phyloP scores from a whole-genome alignment of 2,888 invertebrate genomes.

The Seira ritae region DNA sequence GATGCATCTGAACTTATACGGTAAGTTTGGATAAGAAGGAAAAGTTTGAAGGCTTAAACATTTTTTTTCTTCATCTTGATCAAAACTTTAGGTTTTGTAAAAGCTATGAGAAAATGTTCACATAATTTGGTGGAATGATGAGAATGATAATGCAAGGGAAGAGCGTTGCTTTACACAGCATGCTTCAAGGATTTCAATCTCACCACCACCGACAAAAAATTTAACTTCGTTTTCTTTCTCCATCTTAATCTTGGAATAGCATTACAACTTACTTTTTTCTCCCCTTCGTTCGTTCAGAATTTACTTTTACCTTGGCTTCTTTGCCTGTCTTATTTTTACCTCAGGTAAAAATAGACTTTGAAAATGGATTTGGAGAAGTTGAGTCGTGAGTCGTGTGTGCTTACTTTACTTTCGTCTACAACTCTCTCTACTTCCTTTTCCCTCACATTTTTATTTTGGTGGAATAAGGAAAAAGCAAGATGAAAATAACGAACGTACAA shows the following conservation, averaged over 20 bases:
- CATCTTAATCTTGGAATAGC: conserved; percentile 34
- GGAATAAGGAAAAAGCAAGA: conserved; percentile 24
- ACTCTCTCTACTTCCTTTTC: conserved; percentile 21
- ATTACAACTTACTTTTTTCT: conserved; percentile 16
- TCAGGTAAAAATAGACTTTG: conserved; percentile 42
- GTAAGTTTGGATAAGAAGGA: neutral
- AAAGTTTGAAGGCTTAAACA: neutral
- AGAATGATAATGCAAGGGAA: neutral
- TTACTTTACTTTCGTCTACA: conserved; percentile 11
- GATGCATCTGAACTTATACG: neutral
- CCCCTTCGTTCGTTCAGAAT: conserved; percentile 34
- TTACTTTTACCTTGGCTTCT: too few relatives aligned
- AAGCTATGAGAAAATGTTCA: conserved; percentile 18
- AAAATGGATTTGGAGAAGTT: neutral
- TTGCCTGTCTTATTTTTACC: conserved; percentile 34
- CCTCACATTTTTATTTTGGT: neutral
- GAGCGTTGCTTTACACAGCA: neutral
- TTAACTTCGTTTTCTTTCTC: conserved; percentile 35
- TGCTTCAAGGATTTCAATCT: conserved; percentile 19
- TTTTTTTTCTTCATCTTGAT: conserved; percentile 3
- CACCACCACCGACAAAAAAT: conserved; percentile 14
- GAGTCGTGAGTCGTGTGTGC: conserved; percentile 1
- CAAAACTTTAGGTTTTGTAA: conserved; percentile 15
- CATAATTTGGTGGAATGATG: conserved; percentile 1
- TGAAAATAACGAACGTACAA: conserved; percentile 19